Evolutionary conservation across 2,113 vertebrate genomes (phyloP).

Genomic region (Menura novaehollandiae): DNA sequence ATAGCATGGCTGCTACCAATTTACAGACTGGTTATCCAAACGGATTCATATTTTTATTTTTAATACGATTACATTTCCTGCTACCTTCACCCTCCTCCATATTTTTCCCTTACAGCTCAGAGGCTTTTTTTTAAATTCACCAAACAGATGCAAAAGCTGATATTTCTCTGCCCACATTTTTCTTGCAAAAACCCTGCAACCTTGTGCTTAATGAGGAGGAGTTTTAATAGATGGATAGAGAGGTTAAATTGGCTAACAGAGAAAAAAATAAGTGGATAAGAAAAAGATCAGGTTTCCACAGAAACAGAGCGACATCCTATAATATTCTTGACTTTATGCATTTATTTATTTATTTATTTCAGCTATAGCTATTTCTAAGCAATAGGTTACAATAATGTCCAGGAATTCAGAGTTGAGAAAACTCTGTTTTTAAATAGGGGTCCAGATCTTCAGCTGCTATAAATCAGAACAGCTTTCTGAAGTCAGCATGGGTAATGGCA

Average conservation of each 20-base stretch:
- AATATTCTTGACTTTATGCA: conserved; percentile 27
- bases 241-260: conserved; percentile 59
- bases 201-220: conserved; percentile 57
- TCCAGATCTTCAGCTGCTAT: neutral
- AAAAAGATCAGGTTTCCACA: conserved; percentile 57
- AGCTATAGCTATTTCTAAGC: neutral
- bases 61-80: conserved; percentile 1
- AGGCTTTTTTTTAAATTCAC: neutral
- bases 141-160: conserved; percentile 47
- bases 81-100: neutral
- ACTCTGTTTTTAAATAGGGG: neutral
- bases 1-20: neutral
- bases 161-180: conserved; percentile 50
- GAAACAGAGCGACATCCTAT: conserved; percentile 59
- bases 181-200: conserved; percentile 51
- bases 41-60: neutral
- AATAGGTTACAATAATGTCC: neutral
- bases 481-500: neutral
- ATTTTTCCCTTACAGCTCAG: neutral
- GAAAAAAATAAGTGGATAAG: conserved; percentile 44
- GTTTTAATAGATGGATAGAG: conserved; percentile 59
- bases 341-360: conserved; percentile 50
- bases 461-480: neutral
- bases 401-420: neutral
- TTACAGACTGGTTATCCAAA: neutral